Evolutionary conservation across 2,888 invertebrate genomes (phyloP).

Genomic region (Leucophora obtusa): DNA sequence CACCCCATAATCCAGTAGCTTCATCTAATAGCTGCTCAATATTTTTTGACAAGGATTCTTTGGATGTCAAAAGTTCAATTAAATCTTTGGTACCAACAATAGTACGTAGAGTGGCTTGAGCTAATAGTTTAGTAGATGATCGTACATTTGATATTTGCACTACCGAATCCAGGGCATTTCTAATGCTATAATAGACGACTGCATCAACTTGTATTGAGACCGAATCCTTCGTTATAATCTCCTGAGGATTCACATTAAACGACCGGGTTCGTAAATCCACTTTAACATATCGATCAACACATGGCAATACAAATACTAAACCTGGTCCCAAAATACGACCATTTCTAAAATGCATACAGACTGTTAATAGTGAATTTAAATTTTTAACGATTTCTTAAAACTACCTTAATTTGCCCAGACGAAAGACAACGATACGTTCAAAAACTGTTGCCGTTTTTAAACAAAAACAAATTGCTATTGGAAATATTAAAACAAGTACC

Average conservation of each 20-base stretch:
- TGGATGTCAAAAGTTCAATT: conserved; percentile 92
- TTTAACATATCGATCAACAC: conserved; percentile 80
- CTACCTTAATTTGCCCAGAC: conserved; percentile 79
- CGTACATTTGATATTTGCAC: conserved; percentile 77
- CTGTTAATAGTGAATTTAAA: not conserved
- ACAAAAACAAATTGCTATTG: conserved; percentile 71
- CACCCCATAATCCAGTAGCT: conserved; percentile 93
- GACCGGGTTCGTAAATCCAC: conserved; percentile 82
- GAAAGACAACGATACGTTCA: conserved; percentile 82
- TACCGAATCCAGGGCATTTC: conserved; percentile 85
- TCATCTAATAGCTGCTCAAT: conserved; percentile 91
- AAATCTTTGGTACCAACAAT: conserved; percentile 93
- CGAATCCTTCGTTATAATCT: conserved; percentile 90
- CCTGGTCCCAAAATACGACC: conserved; percentile 81
- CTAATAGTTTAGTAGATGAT: conserved; percentile 87
- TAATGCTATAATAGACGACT: conserved; percentile 88
- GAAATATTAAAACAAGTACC: conserved; percentile 70
- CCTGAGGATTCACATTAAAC: conserved; percentile 83
- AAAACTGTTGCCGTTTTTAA: conserved; percentile 80
- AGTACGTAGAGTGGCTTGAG: conserved; percentile 90
- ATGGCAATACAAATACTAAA: conserved; percentile 82
- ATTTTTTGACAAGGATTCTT: conserved; percentile 91
- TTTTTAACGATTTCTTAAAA: not conserved
- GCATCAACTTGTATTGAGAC: conserved; percentile 96
- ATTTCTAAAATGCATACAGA: conserved; percentile 62